Evolutionary conservation across 2,113 vertebrate genomes (phyloP).

Genomic region (Callocephalon fimbriatum): DNA sequence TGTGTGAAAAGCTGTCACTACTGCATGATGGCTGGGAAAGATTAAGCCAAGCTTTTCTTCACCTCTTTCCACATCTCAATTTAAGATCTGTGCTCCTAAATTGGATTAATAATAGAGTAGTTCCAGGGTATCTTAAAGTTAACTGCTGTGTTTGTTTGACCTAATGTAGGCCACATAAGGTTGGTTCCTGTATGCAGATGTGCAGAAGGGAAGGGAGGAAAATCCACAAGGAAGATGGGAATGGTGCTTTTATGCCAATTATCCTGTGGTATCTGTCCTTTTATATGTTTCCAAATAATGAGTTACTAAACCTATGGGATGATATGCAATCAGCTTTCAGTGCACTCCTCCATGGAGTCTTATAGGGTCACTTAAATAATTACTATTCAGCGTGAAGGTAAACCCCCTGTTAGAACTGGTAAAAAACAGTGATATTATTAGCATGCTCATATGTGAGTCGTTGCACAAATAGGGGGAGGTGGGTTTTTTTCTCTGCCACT

Average conservation of each 20-base stretch:
- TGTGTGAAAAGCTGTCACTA: background rate
- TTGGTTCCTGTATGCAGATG: background rate
- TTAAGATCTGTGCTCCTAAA: background rate
- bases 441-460: background rate
- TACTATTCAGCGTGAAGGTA: background rate
- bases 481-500: background rate
- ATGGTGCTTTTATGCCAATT: background rate
- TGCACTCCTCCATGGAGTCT: background rate
- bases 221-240: background rate
- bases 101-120: slow-evolving; percentile 1
- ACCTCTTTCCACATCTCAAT: background rate
- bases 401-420: background rate
- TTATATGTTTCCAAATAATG: background rate
- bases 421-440: background rate
- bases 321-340: background rate
- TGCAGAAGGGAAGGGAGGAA: background rate
- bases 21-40: background rate
- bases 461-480: background rate
- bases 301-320: background rate
- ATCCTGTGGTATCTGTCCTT: background rate
- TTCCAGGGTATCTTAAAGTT: background rate
- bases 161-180: background rate
- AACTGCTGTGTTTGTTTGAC: background rate
- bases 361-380: background rate
- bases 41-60: background rate